Conservation (phyloP, 2,888 invertebrate genomes). For the Fabriciana adippe region DNA sequence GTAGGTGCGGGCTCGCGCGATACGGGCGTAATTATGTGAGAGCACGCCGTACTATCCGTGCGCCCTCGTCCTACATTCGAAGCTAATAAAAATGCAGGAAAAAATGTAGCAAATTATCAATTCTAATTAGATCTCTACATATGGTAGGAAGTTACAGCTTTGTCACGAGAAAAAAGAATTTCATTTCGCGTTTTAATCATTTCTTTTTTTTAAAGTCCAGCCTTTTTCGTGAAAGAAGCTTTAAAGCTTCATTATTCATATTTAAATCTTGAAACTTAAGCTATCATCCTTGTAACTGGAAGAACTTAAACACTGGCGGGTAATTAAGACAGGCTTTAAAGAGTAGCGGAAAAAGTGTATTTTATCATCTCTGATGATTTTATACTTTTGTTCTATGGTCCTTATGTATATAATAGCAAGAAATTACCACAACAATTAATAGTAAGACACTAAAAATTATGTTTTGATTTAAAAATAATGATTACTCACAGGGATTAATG, state of each 20-base stretch:
- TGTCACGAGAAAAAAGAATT: slow-evolving; percentile 13
- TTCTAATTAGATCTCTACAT: slow-evolving; percentile 64
- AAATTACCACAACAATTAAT: too few species aligned
- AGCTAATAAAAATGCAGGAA: slow-evolving; percentile 77
- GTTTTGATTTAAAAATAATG: too few species aligned
- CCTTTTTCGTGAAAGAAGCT: slow-evolving; percentile 14
- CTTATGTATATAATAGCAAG: too few species aligned
- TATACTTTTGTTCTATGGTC: too few species aligned
- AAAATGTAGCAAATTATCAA: slow-evolving; percentile 73
- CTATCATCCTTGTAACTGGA: slow-evolving; percentile 23
- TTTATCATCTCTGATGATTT: slow-evolving; percentile 12
- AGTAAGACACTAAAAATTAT: too few species aligned
- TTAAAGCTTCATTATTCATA: slow-evolving; percentile 27
- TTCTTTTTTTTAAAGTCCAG: slow-evolving; percentile 17
- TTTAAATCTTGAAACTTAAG: slow-evolving; percentile 29
- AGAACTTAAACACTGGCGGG: slow-evolving; percentile 27
- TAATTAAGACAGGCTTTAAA: slow-evolving; percentile 27
- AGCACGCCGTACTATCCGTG: slow-evolving; percentile 68
- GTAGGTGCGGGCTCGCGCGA: slow-evolving; percentile 72
- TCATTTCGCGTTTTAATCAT: slow-evolving; percentile 21
- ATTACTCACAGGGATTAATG: too few species aligned
- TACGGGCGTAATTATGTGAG: slow-evolving; percentile 78
- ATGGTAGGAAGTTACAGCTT: slow-evolving; percentile 14
- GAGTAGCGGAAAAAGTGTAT: slow-evolving; percentile 9
- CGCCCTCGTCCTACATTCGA: slow-evolving; percentile 67